A percentile compares a stretch with the other conserved stretches of the same genome.
These are phyloP conservation scores for Corapipo altera DNA, from an alignment of 2,113 vertebrate genomes.

Conservation along the genomic window DNA sequence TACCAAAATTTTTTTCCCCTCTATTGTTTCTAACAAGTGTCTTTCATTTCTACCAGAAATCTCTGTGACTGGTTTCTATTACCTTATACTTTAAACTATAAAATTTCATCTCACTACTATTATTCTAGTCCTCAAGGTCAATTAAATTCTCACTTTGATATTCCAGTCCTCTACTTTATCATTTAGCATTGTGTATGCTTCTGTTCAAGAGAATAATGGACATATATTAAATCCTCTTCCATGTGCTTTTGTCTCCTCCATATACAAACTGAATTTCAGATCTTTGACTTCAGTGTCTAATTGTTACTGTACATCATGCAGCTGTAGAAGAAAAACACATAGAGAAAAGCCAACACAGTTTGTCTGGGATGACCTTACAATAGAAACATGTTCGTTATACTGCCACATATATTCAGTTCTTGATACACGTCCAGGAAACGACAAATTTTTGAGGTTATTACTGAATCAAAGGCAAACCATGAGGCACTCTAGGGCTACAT, in stretches of 20 bases:
- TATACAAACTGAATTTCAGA: neutral
- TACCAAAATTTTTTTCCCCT: neutral
- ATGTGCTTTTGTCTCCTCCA: neutral
- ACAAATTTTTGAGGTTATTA: neutral
- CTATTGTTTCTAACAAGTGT: neutral
- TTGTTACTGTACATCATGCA: neutral
- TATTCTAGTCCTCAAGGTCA: neutral
- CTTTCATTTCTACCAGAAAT: constrained; percentile 29
- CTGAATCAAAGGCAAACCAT: neutral
- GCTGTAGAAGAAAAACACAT: neutral
- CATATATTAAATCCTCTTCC: neutral
- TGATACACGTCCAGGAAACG: neutral
- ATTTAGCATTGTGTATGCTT: neutral
- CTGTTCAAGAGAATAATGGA: neutral
- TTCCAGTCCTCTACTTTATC: neutral
- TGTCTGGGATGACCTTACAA: neutral
- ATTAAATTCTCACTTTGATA: neutral
- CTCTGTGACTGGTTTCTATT: neutral
- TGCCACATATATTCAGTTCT: neutral
- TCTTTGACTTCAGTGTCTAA: neutral
- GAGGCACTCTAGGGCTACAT: neutral
- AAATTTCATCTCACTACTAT: neutral
- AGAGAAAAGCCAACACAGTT: neutral
- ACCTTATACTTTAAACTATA: neutral
- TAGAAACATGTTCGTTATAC: neutral